Percentiles rank a stretch among this genome's conserved stretches.
Conservation (phyloP, 2,797 vertebrate genomes). For the Darevskia nairensis region DNA sequence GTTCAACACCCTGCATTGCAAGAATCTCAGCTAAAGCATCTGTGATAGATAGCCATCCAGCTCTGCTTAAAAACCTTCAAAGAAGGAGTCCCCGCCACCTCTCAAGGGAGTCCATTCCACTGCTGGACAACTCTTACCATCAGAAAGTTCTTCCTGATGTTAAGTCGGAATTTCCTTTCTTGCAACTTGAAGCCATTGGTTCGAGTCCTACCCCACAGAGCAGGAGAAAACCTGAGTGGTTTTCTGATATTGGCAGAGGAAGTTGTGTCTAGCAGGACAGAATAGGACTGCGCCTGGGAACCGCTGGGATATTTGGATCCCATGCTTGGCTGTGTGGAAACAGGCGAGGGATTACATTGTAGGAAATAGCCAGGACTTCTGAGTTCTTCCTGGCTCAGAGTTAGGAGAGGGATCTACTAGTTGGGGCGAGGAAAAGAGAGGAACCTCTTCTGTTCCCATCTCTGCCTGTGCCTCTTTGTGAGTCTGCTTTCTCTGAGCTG, state of each 20-base stretch:
- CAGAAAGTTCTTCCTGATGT: too few species aligned
- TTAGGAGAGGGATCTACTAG: not conserved
- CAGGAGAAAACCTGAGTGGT: not conserved
- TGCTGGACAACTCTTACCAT: too few species aligned
- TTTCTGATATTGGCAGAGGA: not conserved
- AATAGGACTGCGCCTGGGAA: not conserved
- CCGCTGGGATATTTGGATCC: not conserved
- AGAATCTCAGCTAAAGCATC: too few species aligned
- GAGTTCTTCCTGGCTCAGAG: not conserved
- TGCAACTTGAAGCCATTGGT: too few species aligned
- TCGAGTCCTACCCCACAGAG: too few species aligned
- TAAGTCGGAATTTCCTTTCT: too few species aligned
- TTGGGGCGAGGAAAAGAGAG: not conserved
- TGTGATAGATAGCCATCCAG: too few species aligned
- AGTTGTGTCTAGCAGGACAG: not conserved
- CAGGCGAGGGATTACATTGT: not conserved
- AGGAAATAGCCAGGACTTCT: not conserved
- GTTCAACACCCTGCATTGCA: too few species aligned
- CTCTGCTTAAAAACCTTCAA: too few species aligned
- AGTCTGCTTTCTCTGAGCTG: not conserved
- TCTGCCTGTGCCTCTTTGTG: not conserved
- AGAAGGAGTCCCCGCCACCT: too few species aligned
- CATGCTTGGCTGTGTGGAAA: not conserved
- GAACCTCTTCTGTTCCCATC: not conserved
- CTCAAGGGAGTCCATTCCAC: too few species aligned